phyloP scores from a whole-genome alignment of 1,140 invertebrate species.

The Drosophila cardini region DNA sequence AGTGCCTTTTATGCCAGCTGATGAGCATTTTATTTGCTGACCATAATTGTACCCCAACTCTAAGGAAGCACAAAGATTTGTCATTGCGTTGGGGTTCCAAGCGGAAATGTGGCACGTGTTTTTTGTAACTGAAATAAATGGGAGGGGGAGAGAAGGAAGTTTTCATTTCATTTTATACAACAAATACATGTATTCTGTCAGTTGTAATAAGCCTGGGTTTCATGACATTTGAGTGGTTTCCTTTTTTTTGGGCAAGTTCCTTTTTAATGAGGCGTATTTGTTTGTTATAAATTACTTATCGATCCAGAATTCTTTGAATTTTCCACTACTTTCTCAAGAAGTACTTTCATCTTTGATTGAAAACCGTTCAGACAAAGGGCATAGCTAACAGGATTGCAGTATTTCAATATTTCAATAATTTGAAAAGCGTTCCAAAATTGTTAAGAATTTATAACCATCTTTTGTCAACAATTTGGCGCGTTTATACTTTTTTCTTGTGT shows the following conservation, averaged over 20 bases:
- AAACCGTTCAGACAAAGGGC: not conserved
- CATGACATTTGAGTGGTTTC: conserved; percentile 34
- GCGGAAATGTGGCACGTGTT: conserved; percentile 59
- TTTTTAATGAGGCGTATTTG: conserved; percentile 26
- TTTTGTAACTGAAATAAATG: conserved; percentile 20
- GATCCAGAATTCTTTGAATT: conserved; percentile 19
- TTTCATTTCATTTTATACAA: not conserved
- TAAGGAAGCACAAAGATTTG: conserved; percentile 60
- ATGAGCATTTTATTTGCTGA: conserved; percentile 72
- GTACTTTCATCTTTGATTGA: conserved; percentile 21
- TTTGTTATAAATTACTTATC: conserved; percentile 36
- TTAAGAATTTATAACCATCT: conserved; percentile 13
- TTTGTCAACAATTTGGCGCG: conserved; percentile 1
- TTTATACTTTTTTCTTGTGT: not conserved
- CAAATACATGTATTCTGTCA: conserved; percentile 17
- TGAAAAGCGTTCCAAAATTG: conserved; percentile 12
- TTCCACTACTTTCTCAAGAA: not conserved
- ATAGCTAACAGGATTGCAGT: not conserved
- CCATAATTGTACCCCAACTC: conserved; percentile 62
- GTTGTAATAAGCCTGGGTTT: conserved; percentile 55
- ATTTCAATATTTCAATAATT: not conserved
- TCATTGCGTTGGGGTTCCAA: conserved; percentile 49
- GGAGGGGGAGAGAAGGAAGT: not conserved
- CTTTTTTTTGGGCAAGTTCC: conserved; percentile 6
- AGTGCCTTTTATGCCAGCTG: conserved; percentile 45